Evolutionary conservation across 2,113 vertebrate genomes (phyloP), one percentile per base, ranked within the genome.

Genomic region (Peucedramus taeniatus): DNA sequence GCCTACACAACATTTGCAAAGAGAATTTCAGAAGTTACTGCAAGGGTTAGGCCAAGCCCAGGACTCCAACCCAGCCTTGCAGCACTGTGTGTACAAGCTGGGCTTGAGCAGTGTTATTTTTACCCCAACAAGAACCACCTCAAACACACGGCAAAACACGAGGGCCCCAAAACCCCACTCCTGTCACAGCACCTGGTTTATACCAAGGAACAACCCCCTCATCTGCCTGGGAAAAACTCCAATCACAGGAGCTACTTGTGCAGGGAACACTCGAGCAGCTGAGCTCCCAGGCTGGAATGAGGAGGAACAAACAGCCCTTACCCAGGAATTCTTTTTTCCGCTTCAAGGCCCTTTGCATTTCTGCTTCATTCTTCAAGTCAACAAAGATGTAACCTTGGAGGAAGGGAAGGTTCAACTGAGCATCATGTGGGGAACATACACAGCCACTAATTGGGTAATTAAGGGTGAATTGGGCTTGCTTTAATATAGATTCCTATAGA

Each of bases 281-380:
- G 90, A 87, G 85, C 74, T 69, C 84, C 45, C 71, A 23, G 42
- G 90, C 28, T 15, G 15, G 22, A 37, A 27, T 1, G 3, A 72
- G 70, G 3, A 60, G 21, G 44, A 69, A 93, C 86, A 96, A 90
- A 88, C 70, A 93, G 59, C 56, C 79, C 97, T 98, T 85, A 99
- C 99, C 99, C 96, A 99, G 98, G 95, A 99, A 99, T 74, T 99
- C 99, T 90, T 98, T 98, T 77, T 99, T 98, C 56, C 98, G 98
- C 85, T 98, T 99, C 91, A 99, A 97, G 47, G 99, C 99, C 82
- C 98, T 99, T 56, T 97, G 97, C 76, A 99, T 97, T 39, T 99
- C 99, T 74, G 98, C 98, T 19, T 99, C 98, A 3, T 98, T 99
- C 72, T 90, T 97, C 77, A 99, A 97, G 83, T 99, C 99, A 97